phyloP scores from a whole-genome alignment of 2,113 vertebrate genomes.

The Thryonomys swinderianus region DNA sequence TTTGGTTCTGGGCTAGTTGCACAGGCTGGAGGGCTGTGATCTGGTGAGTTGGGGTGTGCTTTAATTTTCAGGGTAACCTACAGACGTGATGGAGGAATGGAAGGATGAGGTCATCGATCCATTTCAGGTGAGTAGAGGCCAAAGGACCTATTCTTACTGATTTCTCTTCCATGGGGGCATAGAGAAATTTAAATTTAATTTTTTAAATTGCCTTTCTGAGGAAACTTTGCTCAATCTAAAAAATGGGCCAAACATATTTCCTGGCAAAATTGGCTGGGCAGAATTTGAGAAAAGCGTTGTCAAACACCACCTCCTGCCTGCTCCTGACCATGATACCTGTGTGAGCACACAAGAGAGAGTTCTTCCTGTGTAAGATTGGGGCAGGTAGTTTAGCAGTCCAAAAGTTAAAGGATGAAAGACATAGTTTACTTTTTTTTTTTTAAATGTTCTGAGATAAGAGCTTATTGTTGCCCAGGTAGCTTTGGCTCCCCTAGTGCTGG shows the following conservation, averaged over 20 bases:
- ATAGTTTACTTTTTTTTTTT: neutral
- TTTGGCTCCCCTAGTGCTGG: neutral
- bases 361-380: neutral
- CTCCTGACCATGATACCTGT: neutral
- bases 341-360: neutral
- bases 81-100: neutral
- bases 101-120: neutral
- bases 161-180: neutral
- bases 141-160: neutral
- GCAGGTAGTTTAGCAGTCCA: too few relatives aligned
- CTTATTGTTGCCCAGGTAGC: neutral
- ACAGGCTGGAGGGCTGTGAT: neutral
- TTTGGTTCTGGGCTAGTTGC: neutral
- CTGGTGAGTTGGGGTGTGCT: neutral
- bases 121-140: constrained; percentile 44
- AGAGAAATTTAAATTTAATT: neutral
- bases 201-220: neutral
- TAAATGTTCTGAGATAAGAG: neutral
- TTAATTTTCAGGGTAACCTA: neutral
- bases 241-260: neutral
- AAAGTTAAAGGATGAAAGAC: neutral
- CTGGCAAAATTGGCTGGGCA: neutral
- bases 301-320: neutral
- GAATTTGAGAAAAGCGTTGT: neutral
- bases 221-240: neutral